Conservation (phyloP, 2,888 invertebrate species). For the Mythimna ferrago region DNA sequence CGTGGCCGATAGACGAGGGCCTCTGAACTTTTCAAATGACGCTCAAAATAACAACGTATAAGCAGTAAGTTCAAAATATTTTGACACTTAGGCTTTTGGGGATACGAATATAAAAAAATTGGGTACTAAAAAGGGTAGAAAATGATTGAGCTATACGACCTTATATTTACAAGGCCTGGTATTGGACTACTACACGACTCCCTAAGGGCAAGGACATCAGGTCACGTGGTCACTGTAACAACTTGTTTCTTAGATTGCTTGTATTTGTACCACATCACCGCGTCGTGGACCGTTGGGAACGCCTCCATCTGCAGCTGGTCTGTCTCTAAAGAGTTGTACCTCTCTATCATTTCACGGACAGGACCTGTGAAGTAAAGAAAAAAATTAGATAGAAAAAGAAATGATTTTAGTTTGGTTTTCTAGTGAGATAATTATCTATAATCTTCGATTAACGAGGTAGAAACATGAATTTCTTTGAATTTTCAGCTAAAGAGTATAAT, state of each 20-base stretch:
- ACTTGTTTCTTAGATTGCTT: slow-evolving; percentile 70
- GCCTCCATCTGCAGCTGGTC: slow-evolving; percentile 90
- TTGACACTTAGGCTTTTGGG: too few relatives aligned
- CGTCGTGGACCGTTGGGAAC: slow-evolving; percentile 94
- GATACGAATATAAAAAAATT: too few relatives aligned
- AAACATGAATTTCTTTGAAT: too few relatives aligned
- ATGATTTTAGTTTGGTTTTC: too few relatives aligned
- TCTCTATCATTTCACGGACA: slow-evolving; percentile 92
- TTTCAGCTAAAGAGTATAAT: too few relatives aligned
- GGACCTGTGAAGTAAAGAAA: slow-evolving; percentile 85
- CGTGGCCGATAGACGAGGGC: too few relatives aligned
- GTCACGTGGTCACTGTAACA: slow-evolving; percentile 69
- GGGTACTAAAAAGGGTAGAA: slow-evolving; percentile 10
- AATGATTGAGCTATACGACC: slow-evolving; percentile 34
- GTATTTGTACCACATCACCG: slow-evolving; percentile 89
- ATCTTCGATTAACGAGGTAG: too few relatives aligned
- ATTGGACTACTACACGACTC: slow-evolving; percentile 32
- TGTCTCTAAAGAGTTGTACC: slow-evolving; percentile 89
- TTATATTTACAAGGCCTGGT: slow-evolving; percentile 26
- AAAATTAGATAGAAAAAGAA: neutral
- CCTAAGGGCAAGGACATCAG: neutral
- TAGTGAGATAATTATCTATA: too few relatives aligned
- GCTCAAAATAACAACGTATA: too few relatives aligned
- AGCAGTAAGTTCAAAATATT: too few relatives aligned
- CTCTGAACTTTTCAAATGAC: too few relatives aligned